Evolutionary conservation across 2,888 invertebrate species (phyloP).

Genomic region (Dromius quadrimaculatus): DNA sequence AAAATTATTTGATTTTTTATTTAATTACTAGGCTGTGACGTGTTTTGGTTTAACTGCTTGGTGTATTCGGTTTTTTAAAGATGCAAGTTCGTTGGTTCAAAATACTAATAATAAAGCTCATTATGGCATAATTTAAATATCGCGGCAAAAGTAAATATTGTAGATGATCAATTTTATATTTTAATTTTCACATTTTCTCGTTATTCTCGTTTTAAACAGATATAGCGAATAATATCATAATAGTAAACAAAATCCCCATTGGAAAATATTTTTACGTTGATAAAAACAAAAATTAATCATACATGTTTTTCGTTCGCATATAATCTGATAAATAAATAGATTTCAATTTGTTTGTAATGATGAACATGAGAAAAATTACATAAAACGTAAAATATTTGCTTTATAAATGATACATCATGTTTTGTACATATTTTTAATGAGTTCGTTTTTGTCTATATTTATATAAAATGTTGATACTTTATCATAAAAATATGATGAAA

Average conservation of each 20-base stretch:
- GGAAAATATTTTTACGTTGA: background rate
- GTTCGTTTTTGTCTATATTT: slow-evolving; percentile 21
- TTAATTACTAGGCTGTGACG: no score
- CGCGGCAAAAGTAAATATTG: no score
- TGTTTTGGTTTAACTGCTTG: no score
- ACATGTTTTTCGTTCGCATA: slow-evolving; percentile 22
- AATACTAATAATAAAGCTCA: no score
- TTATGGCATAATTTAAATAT: no score
- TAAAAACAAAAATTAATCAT: slow-evolving; percentile 20
- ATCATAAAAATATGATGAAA: slow-evolving; percentile 16
- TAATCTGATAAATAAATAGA: slow-evolving; percentile 29
- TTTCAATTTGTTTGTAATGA: slow-evolving; percentile 31
- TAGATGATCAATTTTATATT: no score
- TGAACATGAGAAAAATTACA: slow-evolving; percentile 30
- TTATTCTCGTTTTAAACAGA: background rate
- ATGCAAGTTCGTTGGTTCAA: no score
- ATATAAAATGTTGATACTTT: slow-evolving; percentile 29
- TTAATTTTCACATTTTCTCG: slow-evolving; percentile 10
- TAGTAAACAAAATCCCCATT: slow-evolving; percentile 11
- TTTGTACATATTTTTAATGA: slow-evolving; percentile 33
- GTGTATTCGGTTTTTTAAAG: no score
- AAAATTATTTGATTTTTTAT: no score
- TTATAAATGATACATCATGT: slow-evolving; percentile 35
- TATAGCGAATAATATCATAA: background rate
- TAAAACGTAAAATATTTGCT: slow-evolving; percentile 27